A percentile compares a stretch with the other conserved stretches of the same genome.
These are phyloP conservation scores for Autographa pulchrina DNA, from an alignment of 2,888 invertebrate species.

Conservation along the genomic window DNA sequence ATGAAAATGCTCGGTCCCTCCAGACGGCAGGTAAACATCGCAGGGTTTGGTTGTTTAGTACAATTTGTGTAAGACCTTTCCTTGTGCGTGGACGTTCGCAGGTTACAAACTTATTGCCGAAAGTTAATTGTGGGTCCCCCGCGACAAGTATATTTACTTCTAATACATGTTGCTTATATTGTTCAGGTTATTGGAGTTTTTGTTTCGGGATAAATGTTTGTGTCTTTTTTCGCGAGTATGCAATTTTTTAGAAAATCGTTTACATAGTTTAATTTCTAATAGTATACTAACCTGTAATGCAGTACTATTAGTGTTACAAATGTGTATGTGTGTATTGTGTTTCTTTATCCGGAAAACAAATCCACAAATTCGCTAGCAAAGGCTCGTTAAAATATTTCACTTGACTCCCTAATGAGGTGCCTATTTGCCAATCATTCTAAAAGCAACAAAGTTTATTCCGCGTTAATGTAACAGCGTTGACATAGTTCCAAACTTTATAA, in stretches of 20 bases:
- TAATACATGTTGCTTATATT: slow-evolving; percentile 2
- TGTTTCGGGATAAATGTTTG: not conserved
- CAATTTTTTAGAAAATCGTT: too few species aligned
- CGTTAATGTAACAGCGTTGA: not conserved
- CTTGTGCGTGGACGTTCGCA: slow-evolving; percentile 1
- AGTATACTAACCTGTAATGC: too few species aligned
- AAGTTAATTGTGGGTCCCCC: slow-evolving; percentile 2
- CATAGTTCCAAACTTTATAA: not conserved
- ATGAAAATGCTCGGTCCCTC: slow-evolving; percentile 1
- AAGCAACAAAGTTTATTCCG: not conserved
- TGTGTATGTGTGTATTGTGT: too few species aligned
- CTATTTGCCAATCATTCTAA: too few species aligned
- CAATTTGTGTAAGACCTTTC: slow-evolving; percentile 4
- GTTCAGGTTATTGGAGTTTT: slow-evolving; percentile 1
- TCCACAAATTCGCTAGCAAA: too few species aligned
- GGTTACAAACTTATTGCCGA: slow-evolving; percentile 1
- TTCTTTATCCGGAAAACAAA: too few species aligned
- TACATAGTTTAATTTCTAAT: too few species aligned
- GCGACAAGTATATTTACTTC: slow-evolving; percentile 2
- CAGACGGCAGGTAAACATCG: slow-evolving; percentile 1
- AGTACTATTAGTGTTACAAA: too few species aligned
- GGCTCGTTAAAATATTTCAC: too few species aligned
- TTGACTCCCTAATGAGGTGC: not conserved
- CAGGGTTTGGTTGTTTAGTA: slow-evolving; percentile 2
- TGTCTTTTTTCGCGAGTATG: not conserved